Percentiles rank a stretch among this genome's conserved stretches.
Conservation (phyloP, 2,888 invertebrate genomes). For the Strigamia maritima region DNA sequence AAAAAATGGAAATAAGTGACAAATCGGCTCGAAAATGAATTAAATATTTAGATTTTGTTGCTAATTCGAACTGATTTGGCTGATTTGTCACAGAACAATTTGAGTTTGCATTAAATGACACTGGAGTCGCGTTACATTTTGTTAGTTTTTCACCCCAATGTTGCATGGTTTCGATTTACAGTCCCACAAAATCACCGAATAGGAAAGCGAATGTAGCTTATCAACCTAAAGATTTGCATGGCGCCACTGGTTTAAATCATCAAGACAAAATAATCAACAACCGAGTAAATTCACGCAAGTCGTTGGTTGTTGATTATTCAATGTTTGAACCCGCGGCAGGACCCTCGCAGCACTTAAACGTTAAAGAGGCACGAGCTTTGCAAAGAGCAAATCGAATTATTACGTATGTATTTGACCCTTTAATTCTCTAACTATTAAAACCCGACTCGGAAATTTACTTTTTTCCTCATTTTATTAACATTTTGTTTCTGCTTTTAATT, state of each 20-base stretch:
- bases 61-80: too few relatives aligned
- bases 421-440: not conserved
- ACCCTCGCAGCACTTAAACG: constrained; percentile 39
- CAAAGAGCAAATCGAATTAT: constrained; percentile 47
- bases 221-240: not conserved
- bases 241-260: not conserved
- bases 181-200: constrained; percentile 31
- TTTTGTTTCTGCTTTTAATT: not conserved
- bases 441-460: too few relatives aligned
- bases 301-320: not conserved
- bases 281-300: not conserved
- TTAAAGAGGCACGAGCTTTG: constrained; percentile 48
- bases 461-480: too few relatives aligned
- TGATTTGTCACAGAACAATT: too few relatives aligned
- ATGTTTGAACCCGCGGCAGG: constrained; percentile 2
- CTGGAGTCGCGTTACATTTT: not conserved
- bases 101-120: not conserved
- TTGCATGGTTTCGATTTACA: constrained; percentile 7
- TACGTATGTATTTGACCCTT: constrained; percentile 40
- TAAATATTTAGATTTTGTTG: too few relatives aligned
- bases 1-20: too few relatives aligned
- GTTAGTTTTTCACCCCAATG: not conserved
- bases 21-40: too few relatives aligned
- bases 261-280: not conserved
- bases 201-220: not conserved